A percentile compares a stretch with the other conserved stretches of the same genome.
Conservation (phyloP, 2,113 vertebrate species). For the Rhodinocichla rosea region DNA sequence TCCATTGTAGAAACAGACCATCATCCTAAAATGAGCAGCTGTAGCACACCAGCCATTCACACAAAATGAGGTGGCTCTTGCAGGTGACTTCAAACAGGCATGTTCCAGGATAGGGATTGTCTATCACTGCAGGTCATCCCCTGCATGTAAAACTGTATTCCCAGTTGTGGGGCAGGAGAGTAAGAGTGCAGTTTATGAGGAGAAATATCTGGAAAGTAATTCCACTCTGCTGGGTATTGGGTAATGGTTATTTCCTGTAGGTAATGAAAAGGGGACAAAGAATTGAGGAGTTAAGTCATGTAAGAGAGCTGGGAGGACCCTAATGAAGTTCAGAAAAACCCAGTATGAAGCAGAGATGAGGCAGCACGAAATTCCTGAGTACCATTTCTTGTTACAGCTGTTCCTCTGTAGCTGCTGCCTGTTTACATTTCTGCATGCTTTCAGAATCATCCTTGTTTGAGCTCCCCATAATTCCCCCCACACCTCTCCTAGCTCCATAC, state of each 20-base stretch:
- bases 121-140: neutral
- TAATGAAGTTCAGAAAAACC: accelerated
- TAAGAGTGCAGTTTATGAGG: neutral
- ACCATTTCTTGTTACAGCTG: neutral
- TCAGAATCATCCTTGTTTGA: neutral
- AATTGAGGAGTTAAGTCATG: neutral
- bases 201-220: neutral
- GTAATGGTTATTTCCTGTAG: neutral
- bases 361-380: neutral
- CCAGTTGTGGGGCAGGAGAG: too few relatives aligned
- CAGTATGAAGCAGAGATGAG: neutral
- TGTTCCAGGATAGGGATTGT: neutral
- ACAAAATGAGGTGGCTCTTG: neutral
- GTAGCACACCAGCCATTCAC: neutral
- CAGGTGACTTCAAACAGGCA: accelerated
- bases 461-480: accelerated
- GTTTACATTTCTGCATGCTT: neutral
- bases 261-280: neutral
- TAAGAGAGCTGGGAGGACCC: neutral
- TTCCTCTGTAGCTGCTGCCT: neutral
- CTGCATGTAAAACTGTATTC: accelerated
- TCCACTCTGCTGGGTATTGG: neutral
- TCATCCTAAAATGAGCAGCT: neutral
- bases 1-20: neutral
- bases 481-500: neutral